Base-by-base conservation (phyloP, 2,113 vertebrate genomes). In the Pampusana beccarii region DNA sequence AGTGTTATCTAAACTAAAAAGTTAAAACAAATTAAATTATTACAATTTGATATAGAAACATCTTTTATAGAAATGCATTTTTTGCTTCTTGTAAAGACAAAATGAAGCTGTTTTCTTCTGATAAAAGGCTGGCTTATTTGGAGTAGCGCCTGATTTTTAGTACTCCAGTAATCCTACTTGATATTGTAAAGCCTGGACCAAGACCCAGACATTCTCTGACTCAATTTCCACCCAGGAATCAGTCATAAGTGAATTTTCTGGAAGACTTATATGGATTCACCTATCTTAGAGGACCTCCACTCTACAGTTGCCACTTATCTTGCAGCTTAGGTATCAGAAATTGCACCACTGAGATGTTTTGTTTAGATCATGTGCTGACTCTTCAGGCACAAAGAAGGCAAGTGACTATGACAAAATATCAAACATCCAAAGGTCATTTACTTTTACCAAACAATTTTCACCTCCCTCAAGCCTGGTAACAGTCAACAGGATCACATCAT, bases 201-300 rank as follows among this genome's bases (percentile, higher is more conserved):
- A 72, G 28, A 25, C 15, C 10, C 44, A 46, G 44, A 46, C 44
- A 46, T 69, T 44, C 23, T 65, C 58, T 65, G 33, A 14, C 12
- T n/a, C 14, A 44, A 6, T 73, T 83, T 77, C 20, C 72, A 10
- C 4, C 20, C 26, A 83, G 54, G 36, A 88, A 75, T 65, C 15
- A 20, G 13, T 48, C 36, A 29, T 6, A 56, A 33, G 17, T 53
- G 20, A 46, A 11, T 73, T 79, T 71, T 66, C 28, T 85, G 34
- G 4, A 66, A 67, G 21, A 78, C 4, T 1, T 71, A 13, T n/a
- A 40, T 31, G 5, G 25, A 36, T 2, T 0, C 1, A 53, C 26
- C 7, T 38, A 3, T 70, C 28, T 65, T 31, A 78, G 21, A 74
- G 12, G 44, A 19, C 18, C 18, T 18, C 44, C 18, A 46, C 18